Evolutionary conservation across 1,140 invertebrate genomes (phyloP).

Genomic region (Aplysia californica): DNA sequence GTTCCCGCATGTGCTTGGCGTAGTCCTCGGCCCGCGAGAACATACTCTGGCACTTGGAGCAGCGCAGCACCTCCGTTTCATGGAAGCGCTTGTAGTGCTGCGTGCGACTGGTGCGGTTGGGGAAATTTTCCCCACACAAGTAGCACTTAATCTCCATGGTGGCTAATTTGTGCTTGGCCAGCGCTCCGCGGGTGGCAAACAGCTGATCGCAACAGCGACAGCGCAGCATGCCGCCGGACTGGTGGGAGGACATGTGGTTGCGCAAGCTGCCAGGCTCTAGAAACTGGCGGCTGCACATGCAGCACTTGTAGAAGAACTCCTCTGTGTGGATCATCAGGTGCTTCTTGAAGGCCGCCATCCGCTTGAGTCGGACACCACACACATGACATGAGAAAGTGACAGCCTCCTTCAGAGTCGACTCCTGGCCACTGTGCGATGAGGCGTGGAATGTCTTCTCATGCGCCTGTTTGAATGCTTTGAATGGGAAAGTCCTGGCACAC

Average conservation of each 20-base stretch:
- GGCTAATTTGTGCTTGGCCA: conserved; percentile 16
- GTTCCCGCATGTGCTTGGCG: neutral
- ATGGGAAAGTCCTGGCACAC: conserved; percentile 8
- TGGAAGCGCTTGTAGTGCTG: conserved; percentile 84
- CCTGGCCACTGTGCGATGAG: neutral
- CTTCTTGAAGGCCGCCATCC: conserved; percentile 90
- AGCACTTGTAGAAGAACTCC: conserved; percentile 75
- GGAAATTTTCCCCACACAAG: conserved; percentile 85
- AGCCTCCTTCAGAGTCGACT: neutral
- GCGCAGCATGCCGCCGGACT: conserved; percentile 11
- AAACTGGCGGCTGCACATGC: conserved; percentile 7
- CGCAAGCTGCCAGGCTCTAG: neutral
- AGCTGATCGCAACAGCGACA: conserved; percentile 19
- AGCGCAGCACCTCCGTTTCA: conserved; percentile 1
- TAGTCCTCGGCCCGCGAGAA: conserved; percentile 10
- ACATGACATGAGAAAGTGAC: conserved; percentile 77
- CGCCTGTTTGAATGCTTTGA: conserved; percentile 1
- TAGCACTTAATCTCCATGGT: conserved; percentile 37
- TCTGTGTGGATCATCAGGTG: conserved; percentile 93
- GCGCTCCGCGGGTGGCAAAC: conserved; percentile 3
- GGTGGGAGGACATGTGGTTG: conserved; percentile 17
- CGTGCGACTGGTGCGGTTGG: conserved; percentile 90
- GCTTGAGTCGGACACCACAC: conserved; percentile 85
- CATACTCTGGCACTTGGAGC: neutral
- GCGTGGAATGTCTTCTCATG: neutral